These are phyloP conservation scores for Dicyrtomina minuta DNA, from an alignment of 2,888 invertebrate genomes.

Conservation along the genomic window DNA sequence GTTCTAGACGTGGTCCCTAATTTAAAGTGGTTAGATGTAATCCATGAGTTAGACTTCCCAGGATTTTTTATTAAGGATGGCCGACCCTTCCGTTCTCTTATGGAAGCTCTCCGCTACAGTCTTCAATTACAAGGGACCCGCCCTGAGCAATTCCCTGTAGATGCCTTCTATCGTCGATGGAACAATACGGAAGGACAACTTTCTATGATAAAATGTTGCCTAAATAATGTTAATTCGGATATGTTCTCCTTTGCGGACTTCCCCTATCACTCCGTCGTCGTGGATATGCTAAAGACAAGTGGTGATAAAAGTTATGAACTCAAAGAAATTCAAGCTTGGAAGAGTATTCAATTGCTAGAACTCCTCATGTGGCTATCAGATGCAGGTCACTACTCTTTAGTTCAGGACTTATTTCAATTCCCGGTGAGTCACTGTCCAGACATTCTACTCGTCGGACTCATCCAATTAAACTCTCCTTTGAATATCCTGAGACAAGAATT, in stretches of 20 bases:
- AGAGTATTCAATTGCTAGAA: constrained; percentile 88
- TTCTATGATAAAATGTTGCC: constrained; percentile 79
- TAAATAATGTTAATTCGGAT: constrained; percentile 76
- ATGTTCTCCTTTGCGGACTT: constrained; percentile 93
- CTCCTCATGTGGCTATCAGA: constrained; percentile 83
- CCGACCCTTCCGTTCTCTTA: constrained; percentile 76
- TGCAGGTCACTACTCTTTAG: constrained; percentile 76
- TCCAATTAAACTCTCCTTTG: constrained; percentile 81
- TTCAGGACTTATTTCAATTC: constrained; percentile 86
- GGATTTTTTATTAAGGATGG: constrained; percentile 87
- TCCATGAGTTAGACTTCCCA: constrained; percentile 84
- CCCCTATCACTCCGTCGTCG: constrained; percentile 80
- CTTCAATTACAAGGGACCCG: constrained; percentile 69
- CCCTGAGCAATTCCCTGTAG: constrained; percentile 77
- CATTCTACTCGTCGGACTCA: constrained; percentile 80
- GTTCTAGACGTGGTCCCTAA: constrained; percentile 81
- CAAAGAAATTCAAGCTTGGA: constrained; percentile 90
- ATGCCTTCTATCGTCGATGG: constrained; percentile 88
- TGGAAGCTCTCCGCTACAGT: constrained; percentile 78
- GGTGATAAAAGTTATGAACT: constrained; percentile 82
- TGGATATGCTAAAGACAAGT: constrained; percentile 86
- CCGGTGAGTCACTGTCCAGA: constrained; percentile 94
- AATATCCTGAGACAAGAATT: constrained; percentile 81
- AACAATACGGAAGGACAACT: constrained; percentile 88
- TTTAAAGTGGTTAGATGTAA: constrained; percentile 89